phyloP scores from a whole-genome alignment of 2,888 invertebrate species.

The Kryphioiulus occultus region DNA sequence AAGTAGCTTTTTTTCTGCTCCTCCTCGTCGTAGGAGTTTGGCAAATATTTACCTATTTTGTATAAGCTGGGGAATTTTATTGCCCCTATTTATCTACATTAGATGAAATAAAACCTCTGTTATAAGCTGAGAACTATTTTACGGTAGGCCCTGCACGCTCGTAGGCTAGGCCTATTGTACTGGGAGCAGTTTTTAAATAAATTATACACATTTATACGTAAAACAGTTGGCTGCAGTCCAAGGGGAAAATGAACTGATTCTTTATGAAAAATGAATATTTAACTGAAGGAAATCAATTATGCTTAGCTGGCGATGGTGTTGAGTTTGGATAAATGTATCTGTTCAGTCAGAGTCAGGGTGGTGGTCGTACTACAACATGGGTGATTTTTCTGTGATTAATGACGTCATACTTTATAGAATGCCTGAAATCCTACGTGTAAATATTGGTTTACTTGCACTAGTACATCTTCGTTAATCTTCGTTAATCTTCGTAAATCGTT shows the following conservation, averaged over 20 bases:
- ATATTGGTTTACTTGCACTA: background rate
- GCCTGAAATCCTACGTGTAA: background rate
- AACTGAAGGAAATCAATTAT: background rate
- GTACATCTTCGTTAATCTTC: too few relatives aligned
- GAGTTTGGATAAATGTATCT: background rate
- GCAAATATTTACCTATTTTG: slow-evolving; percentile 31
- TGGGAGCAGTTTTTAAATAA: background rate
- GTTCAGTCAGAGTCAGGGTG: background rate
- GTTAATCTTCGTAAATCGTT: too few relatives aligned
- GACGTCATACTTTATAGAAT: background rate
- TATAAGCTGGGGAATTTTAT: slow-evolving; percentile 12
- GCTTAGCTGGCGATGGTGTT: background rate
- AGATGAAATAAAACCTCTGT: slow-evolving; percentile 31
- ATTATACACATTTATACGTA: slow-evolving; percentile 4
- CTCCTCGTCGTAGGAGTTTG: background rate
- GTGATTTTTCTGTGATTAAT: background rate
- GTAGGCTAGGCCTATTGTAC: background rate
- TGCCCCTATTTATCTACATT: slow-evolving; percentile 19
- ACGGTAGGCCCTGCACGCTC: slow-evolving; percentile 16
- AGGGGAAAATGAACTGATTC: slow-evolving; percentile 2
- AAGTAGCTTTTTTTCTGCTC: background rate
- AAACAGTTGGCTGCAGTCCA: slow-evolving; percentile 4
- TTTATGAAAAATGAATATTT: slow-evolving; percentile 26
- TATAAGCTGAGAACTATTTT: slow-evolving; percentile 35
- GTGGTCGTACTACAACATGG: background rate